Base-by-base conservation (phyloP, 2,888 invertebrate species). In the Merodon equestris region DNA sequence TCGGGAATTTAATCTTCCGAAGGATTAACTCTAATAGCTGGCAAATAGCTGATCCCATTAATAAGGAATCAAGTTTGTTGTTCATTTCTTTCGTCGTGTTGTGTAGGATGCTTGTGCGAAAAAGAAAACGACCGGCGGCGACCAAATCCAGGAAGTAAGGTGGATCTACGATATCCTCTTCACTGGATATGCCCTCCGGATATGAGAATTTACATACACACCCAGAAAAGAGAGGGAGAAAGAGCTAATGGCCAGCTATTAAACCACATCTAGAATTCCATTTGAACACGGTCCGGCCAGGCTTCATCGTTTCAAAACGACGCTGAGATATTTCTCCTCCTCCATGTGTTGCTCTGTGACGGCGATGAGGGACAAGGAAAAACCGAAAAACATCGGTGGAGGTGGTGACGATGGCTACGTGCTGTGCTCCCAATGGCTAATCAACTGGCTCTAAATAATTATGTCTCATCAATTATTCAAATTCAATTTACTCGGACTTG, bases 251-350 rank as follows among this genome's bases (percentile, higher is more conserved):
- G 82, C 79, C 81, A 45, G 75, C 83, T 82, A 83, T 83, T 83
- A 83, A 83, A 83, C 83, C 83, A 83, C 83, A 83, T 83, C 81
- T 83, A 74, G 82, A 81, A 83, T 83, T 83, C 83, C 72, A 83
- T 83, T 83, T 83, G 81, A 79, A 18, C 42, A 15, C 42, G 9
- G 44, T 15, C 13, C 45, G 51, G 50, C 58, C 45, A n/a, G 9
- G 42, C n/a, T 12, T 7, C 38, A 63, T n/a, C 27, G 10, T 18
- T 34, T 51, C n/a, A n/a, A n/a, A n/a, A n/a, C n/a, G n/a, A n/a
- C n/a, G n/a, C 58, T 63, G 71, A 81, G 68, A 73, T 77, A n/a
- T n/a, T 77, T 77, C 64, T 60, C 27, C 60, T 81, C 72, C 68
- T 81, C 58, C n/a, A n/a, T n/a, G n/a, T n/a, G n/a, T n/a, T n/a